These are phyloP conservation scores for Portevinia maculata DNA, from an alignment of 2,888 invertebrate genomes.

Conservation along the genomic window DNA sequence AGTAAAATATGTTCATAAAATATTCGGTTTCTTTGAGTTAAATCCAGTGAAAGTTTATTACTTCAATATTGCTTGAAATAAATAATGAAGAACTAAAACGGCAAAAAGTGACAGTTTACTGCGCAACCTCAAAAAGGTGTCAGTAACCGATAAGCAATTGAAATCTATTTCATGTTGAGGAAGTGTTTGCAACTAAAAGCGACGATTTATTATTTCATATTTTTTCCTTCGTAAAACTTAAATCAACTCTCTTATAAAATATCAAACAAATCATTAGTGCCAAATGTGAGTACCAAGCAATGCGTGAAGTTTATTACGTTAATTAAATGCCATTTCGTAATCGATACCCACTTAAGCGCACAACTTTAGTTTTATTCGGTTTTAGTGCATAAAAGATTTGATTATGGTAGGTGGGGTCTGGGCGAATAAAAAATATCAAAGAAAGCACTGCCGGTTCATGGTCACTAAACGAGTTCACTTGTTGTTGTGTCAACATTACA, in stretches of 20 bases:
- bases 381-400: background rate
- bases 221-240: background rate
- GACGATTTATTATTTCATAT: constrained; percentile 9
- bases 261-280: constrained; percentile 23
- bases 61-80: background rate
- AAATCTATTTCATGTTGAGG: constrained; percentile 38
- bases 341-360: too few relatives aligned
- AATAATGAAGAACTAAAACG: background rate
- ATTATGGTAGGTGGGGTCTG: background rate
- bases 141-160: constrained; percentile 30
- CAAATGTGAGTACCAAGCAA: constrained; percentile 33
- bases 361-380: background rate
- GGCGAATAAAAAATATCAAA: too few relatives aligned
- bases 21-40: background rate
- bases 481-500: constrained; percentile 2
- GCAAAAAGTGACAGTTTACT: constrained; percentile 26
- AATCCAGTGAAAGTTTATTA: constrained; percentile 8
- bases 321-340: constrained; percentile 10
- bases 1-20: too few relatives aligned
- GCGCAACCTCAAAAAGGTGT: constrained; percentile 54
- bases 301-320: constrained; percentile 21
- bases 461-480: constrained; percentile 27
- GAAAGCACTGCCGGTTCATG: constrained; percentile 39
- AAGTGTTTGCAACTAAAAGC: constrained; percentile 22
- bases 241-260: background rate